A percentile compares a stretch with the other conserved stretches of the same genome.
These are phyloP conservation scores for Atrina japonica DNA, from an alignment of 2,888 invertebrate genomes.

Conservation along the genomic window DNA sequence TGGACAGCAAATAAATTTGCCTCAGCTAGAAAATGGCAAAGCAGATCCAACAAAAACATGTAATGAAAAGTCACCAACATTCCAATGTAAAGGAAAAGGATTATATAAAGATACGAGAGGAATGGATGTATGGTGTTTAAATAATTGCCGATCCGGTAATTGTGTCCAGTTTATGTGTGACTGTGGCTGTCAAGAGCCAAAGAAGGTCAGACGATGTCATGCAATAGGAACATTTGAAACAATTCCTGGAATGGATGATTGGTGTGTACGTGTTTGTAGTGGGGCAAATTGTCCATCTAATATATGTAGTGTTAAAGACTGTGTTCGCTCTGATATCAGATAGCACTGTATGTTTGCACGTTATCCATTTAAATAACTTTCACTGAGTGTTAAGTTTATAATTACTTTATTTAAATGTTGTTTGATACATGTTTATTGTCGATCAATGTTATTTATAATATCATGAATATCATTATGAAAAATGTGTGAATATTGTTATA, in stretches of 20 bases:
- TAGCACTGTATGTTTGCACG: too few relatives aligned
- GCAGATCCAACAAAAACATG: conserved; percentile 32
- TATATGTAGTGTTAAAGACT: conserved; percentile 57
- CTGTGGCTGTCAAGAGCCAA: conserved; percentile 51
- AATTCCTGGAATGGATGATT: conserved; percentile 68
- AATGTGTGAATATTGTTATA: too few relatives aligned
- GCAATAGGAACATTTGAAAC: conserved; percentile 63
- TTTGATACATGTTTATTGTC: too few relatives aligned
- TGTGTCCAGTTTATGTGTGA: conserved; percentile 60
- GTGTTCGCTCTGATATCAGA: conserved; percentile 21
- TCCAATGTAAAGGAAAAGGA: conserved; percentile 56
- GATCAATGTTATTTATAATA: too few relatives aligned
- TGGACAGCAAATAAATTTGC: not conserved
- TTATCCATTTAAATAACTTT: too few relatives aligned
- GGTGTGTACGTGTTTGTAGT: conserved; percentile 72
- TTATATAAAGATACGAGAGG: conserved; percentile 58
- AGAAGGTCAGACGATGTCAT: conserved; percentile 53
- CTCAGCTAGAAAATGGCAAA: conserved; percentile 4
- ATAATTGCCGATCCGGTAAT: conserved; percentile 53
- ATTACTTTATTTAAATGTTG: too few relatives aligned
- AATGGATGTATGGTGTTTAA: conserved; percentile 57
- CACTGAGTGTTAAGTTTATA: too few relatives aligned
- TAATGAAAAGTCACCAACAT: conserved; percentile 53
- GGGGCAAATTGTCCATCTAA: conserved; percentile 66
- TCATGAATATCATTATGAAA: too few relatives aligned